A percentile compares a stretch with the other conserved stretches of the same genome.
phyloP scores from a whole-genome alignment of 2,888 invertebrate genomes.

The Polylopha cassiicola region DNA sequence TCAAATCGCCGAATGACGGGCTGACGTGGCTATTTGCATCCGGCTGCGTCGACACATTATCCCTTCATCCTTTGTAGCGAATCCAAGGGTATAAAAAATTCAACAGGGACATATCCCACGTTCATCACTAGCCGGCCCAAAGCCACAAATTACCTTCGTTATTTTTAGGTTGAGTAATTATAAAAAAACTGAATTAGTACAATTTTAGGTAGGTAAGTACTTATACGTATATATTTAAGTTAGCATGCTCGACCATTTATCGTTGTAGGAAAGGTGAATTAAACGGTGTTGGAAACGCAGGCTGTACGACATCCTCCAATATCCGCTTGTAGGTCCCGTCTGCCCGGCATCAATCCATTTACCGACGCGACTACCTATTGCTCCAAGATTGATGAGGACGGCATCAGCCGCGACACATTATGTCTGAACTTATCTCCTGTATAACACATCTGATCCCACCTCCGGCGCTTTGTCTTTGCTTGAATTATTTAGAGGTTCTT shows the following conservation, averaged over 20 bases:
- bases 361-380: constrained; percentile 36
- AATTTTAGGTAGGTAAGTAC: no score
- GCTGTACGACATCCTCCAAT: constrained; percentile 31
- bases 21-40: constrained; percentile 49
- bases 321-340: constrained; percentile 24
- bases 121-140: constrained; percentile 34
- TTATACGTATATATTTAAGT: no score
- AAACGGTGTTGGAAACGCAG: not conserved
- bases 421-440: constrained; percentile 27
- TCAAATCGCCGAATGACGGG: constrained; percentile 29
- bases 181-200: no score
- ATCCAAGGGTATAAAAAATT: constrained; percentile 38
- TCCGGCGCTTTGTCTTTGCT: no score
- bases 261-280: no score
- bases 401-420: constrained; percentile 28
- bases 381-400: constrained; percentile 42
- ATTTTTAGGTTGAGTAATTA: no score
- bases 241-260: no score
- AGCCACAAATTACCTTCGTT: constrained; percentile 26
- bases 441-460: not conserved
- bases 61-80: constrained; percentile 47
- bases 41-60: constrained; percentile 49
- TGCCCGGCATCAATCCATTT: constrained; percentile 41
- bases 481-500: no score
- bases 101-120: constrained; percentile 41